phyloP scores from a whole-genome alignment of 2,888 invertebrate species.

The Ypsolopha scabrella region DNA sequence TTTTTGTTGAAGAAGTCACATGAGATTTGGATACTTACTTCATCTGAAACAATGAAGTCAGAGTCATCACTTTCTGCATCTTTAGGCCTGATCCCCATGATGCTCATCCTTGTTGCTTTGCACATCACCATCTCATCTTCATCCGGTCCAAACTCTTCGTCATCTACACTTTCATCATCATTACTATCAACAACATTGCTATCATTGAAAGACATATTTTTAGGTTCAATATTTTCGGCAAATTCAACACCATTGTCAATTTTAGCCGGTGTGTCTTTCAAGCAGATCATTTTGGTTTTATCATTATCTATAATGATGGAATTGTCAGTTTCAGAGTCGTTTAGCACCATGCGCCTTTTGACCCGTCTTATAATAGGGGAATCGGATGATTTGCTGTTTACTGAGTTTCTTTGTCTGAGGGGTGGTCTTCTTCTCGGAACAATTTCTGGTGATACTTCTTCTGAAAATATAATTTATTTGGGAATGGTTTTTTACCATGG shows the following conservation, averaged over 20 bases:
- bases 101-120: conserved; percentile 60
- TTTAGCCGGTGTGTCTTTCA: conserved; percentile 50
- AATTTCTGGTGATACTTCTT: conserved; percentile 46
- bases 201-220: conserved; percentile 7
- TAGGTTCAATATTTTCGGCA: background rate
- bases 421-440: conserved; percentile 34
- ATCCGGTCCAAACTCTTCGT: conserved; percentile 33
- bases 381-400: conserved; percentile 16
- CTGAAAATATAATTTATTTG: conserved; percentile 10
- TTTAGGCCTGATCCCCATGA: conserved; percentile 53
- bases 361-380: conserved; percentile 30
- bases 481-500: background rate
- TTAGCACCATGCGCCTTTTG: conserved; percentile 42
- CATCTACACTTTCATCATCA: conserved; percentile 11
- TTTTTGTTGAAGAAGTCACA: background rate
- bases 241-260: conserved; percentile 2
- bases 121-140: conserved; percentile 59
- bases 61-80: conserved; percentile 52
- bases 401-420: conserved; percentile 14
- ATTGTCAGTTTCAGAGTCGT: conserved; percentile 56
- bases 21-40: conserved; percentile 29
- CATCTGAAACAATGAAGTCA: conserved; percentile 58
- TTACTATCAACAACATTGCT: conserved; percentile 7
- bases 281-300: conserved; percentile 35
- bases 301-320: conserved; percentile 47